Base-by-base conservation (phyloP, 92 coral and sea anemone species). In the Montipora capitata region DNA sequence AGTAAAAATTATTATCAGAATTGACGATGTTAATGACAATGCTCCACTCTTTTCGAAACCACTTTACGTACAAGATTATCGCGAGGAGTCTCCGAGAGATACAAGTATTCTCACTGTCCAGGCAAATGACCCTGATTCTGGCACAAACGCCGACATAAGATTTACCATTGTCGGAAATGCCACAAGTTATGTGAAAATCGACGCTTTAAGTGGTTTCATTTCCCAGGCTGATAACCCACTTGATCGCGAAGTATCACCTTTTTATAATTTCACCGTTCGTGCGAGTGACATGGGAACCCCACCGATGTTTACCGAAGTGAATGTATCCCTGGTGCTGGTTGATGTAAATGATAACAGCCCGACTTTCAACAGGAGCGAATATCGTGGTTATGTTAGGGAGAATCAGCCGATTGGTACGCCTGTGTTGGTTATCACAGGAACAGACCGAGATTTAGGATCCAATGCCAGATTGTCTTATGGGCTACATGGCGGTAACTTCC, bases 281-380 rank as follows among this genome's bases (percentile, higher is more conserved):
- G 95, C 94, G 2, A 85, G 86, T 16, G 98, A 95, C 66, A 44
- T 75, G 71, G 98, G 98, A 9, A 10, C 48, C 7, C 98, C 96
- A 13, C 38, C 96, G 0, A 16, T 64, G 87, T 82, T 94, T 0
- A 80, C 95, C 11, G 77, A 83, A 38, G 96, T 83, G 7, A 4
- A 82, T n/a, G 95, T 97, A 43, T 91, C 98, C 38, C 67, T 97
- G 14, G 79, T 76, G 5, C 82, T 97, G 68, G 90, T 94, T 7
- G 99, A 97, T 85, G 84, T 96, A 63, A 97, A 97, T 52, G 99
- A 97, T 51, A 90, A 97, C 74, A 78, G 80, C 38, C 99, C 99
- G 13, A 54, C 13, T 9, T 97, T 97, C 78, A 87, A 86, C 59
- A 81, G 85, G 61, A 82, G 92, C 12, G 96, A 91, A 40, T 97